Conservation (phyloP, 53 echinoderm and acorn worm genomes). For the Apostichopus leukothele region DNA sequence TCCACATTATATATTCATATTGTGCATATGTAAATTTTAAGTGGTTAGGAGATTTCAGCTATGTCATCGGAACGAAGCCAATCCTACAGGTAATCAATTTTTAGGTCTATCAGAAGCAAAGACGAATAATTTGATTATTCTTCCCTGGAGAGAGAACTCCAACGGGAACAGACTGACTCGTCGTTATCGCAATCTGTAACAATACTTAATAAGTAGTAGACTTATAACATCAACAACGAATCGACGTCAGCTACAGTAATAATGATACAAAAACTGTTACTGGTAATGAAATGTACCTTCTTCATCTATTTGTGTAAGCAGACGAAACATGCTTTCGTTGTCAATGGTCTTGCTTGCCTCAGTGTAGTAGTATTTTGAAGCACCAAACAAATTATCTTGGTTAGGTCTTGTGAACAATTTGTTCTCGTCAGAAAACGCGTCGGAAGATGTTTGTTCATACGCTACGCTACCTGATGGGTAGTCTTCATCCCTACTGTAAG, state of each 20-base stretch:
- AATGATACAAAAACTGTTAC: not conserved
- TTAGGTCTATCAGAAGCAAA: too few species aligned
- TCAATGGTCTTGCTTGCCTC: slow-evolving; percentile 15
- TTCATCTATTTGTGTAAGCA: slow-evolving; percentile 36
- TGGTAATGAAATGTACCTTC: slow-evolving; percentile 36
- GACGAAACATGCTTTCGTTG: slow-evolving; percentile 3
- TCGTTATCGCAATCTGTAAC: too few species aligned
- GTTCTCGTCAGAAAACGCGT: not conserved
- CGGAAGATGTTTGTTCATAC: not conserved
- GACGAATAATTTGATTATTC: too few species aligned
- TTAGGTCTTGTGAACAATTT: not conserved
- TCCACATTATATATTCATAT: too few species aligned
- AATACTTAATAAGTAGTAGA: too few species aligned
- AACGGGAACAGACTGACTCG: too few species aligned
- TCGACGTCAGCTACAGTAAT: not conserved
- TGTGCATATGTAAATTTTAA: too few species aligned
- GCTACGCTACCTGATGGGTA: not conserved
- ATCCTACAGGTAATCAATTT: too few species aligned
- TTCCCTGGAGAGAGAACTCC: too few species aligned
- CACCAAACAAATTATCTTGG: not conserved
- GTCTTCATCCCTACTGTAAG: not conserved
- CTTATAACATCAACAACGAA: too few species aligned
- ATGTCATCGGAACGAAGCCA: too few species aligned
- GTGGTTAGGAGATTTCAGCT: too few species aligned
- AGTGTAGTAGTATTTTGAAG: not conserved